Evolutionary conservation across 1,140 invertebrate species (phyloP), one percentile per base, ranked within the genome.

Genomic region (Drosophila parvula): DNA sequence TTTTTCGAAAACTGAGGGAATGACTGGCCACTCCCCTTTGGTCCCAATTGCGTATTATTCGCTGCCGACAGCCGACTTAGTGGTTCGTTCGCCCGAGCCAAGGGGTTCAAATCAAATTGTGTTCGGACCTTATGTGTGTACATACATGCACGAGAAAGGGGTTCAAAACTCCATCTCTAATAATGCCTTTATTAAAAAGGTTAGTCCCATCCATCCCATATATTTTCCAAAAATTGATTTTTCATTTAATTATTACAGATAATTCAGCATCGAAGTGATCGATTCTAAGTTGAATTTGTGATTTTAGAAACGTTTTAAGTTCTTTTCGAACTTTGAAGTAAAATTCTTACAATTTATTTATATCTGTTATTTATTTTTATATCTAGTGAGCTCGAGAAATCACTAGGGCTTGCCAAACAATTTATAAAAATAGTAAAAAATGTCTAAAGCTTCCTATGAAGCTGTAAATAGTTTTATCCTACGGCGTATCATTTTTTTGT

Each of bases 1-100:
- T 70, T 79, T 79, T 79, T 70, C 48, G 68, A 50, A 41, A 45
- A 47, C 58, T 32, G 47, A 18, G 50, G 48, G 38, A 41, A 9
- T n/a, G 36, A 43, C 32, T 40, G 51, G 60, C 57, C 80, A 83
- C 80, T 56, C 80, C 79, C 74, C 71, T 40, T 38, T 40, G 36
- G 34, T 76, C 68, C 68, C 22, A 77, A 71, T 43, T 81, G 78
- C 47, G 47, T 55, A 57, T 65, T 64, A 67, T 67, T 61, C 36
- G 58, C 59, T 53, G 32, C 11, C 22, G 22, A 22, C 22, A 22
- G 22, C n/a, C 44, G 34, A 50, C 34, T 38, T 40, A 27, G 43
- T 64, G 60, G 63, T 67, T 74, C 50, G 50, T 53, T 36, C 16
- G 50, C 16, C 70, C 14, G 12, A 12, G 18, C 40, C 9, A 50